Conservation (phyloP, 23 tunicate genomes). For the Phallusia fumigata region DNA sequence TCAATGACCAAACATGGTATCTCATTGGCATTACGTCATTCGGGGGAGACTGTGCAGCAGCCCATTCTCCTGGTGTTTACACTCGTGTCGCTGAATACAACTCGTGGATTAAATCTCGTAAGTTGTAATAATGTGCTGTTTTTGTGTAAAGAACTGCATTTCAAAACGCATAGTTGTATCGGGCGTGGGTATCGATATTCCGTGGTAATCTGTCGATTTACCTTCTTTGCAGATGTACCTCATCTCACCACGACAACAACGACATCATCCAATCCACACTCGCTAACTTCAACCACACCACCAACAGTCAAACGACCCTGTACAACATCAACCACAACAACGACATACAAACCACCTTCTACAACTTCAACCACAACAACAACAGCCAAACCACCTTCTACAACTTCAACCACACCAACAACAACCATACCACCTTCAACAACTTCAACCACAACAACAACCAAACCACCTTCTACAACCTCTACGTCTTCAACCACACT, state of each 20-base stretch:
- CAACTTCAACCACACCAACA: too few species aligned
- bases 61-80: neutral
- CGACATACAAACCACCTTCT: neutral
- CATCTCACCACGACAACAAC: neutral
- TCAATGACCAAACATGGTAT: conserved; percentile 2
- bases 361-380: too few species aligned
- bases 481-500: neutral
- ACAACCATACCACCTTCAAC: neutral
- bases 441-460: neutral
- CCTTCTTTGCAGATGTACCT: too few species aligned
- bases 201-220: neutral
- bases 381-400: too few species aligned
- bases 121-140: neutral
- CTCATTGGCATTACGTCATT: conserved; percentile 1
- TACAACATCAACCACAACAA: neutral
- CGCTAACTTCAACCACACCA: neutral
- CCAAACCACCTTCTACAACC: neutral
- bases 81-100: neutral
- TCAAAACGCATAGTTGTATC: neutral
- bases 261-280: neutral
- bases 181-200: neutral
- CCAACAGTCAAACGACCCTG: neutral
- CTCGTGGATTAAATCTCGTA: neutral
- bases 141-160: neutral
- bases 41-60: neutral